Conservation (phyloP, 1,140 invertebrate genomes). For the Aphelinus certus region DNA sequence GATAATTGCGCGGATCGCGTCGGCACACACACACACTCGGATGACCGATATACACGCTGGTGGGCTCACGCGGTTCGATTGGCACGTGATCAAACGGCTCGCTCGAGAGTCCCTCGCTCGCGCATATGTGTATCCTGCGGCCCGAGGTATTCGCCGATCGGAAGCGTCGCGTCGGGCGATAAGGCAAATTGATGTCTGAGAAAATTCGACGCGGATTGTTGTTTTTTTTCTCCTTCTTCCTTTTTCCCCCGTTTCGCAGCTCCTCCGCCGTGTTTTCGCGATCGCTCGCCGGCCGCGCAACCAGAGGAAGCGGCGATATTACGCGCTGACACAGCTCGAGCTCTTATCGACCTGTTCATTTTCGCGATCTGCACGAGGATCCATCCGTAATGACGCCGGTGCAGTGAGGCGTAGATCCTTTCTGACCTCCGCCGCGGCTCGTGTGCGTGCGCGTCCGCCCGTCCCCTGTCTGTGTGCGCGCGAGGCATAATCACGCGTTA, state of each 20-base stretch:
- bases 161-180: no score
- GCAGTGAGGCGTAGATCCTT: constrained; percentile 60
- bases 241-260: neutral
- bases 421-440: constrained; percentile 47
- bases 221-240: constrained; percentile 20
- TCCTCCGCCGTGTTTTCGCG: constrained; percentile 10
- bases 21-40: no score
- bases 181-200: no score
- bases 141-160: no score
- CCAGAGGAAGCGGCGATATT: constrained; percentile 38
- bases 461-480: neutral
- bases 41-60: no score
- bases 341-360: constrained; percentile 51
- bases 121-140: no score
- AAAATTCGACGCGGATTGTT: constrained; percentile 4
- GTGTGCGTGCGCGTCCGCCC: neutral
- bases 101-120: no score
- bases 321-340: constrained; percentile 7
- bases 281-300: constrained; percentile 7
- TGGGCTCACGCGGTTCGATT: no score
- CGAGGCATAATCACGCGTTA: constrained; percentile 59
- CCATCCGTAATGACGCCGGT: constrained; percentile 53
- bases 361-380: constrained; percentile 49
- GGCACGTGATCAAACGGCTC: no score
- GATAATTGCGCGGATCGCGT: no score